These are phyloP conservation scores for Acestrorhynchus altus DNA, from an alignment of 2,797 vertebrate genomes.

Conservation along the genomic window DNA sequence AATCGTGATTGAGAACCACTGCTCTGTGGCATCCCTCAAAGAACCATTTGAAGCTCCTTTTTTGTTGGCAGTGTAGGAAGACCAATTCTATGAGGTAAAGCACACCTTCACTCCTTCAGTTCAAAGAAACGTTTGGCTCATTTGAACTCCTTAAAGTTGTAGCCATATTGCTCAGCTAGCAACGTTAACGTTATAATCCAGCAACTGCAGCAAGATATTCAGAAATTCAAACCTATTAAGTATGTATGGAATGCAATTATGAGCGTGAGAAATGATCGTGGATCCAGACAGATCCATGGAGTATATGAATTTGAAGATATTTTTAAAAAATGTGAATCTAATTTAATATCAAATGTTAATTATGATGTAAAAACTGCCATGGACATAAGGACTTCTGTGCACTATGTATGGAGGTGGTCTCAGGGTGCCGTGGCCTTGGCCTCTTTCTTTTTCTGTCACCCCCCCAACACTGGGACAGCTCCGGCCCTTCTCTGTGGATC, in stretches of 20 bases:
- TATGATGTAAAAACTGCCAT: constrained; percentile 18
- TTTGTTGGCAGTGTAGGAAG: too few species aligned
- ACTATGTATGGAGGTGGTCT: not conserved
- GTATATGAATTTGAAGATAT: not conserved
- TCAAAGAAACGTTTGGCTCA: not conserved
- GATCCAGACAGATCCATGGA: not conserved
- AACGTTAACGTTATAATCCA: not conserved
- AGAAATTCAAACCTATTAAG: not conserved
- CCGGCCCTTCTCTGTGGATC: constrained; percentile 43
- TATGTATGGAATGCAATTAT: not conserved
- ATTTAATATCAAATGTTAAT: constrained; percentile 22
- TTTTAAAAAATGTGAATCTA: constrained; percentile 7
- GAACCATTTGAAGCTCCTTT: not conserved
- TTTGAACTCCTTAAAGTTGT: not conserved
- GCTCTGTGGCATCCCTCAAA: not conserved
- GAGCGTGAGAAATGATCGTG: not conserved
- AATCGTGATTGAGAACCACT: too few species aligned
- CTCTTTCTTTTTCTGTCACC: not conserved
- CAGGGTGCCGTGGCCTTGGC: constrained; percentile 24
- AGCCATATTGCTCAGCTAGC: not conserved
- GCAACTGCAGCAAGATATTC: not conserved
- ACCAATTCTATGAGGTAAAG: constrained; percentile 28
- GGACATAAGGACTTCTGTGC: not conserved
- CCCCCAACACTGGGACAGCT: constrained; percentile 1
- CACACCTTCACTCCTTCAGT: constrained; percentile 13